phyloP scores from a whole-genome alignment of 2,888 invertebrate species.

The Chrysina gloriosa region DNA sequence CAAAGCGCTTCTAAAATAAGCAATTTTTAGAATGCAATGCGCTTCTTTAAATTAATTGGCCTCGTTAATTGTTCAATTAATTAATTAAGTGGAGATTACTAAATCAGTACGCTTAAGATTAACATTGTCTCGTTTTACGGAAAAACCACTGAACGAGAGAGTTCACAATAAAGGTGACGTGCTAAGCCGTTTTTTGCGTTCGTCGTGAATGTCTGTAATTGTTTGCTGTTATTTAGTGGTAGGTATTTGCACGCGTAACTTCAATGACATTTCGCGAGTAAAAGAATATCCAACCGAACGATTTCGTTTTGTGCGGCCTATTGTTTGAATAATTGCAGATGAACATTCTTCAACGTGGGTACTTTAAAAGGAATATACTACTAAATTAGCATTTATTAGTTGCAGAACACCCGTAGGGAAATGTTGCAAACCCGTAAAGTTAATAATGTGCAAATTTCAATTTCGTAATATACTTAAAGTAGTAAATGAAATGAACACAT shows the following conservation, averaged over 20 bases:
- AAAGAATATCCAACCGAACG: constrained; percentile 4
- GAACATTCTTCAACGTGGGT: constrained; percentile 4
- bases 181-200: background rate
- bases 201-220: constrained; percentile 13
- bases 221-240: constrained; percentile 22
- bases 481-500: no score
- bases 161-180: constrained; percentile 12
- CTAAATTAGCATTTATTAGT: background rate
- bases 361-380: background rate
- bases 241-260: constrained; percentile 22
- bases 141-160: background rate
- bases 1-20: no score
- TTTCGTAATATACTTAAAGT: no score
- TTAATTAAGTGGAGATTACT: background rate
- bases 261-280: constrained; percentile 28
- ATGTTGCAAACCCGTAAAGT: background rate
- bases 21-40: background rate
- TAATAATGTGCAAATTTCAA: background rate
- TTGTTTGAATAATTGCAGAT: constrained; percentile 18
- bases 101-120: background rate
- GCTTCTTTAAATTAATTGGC: background rate
- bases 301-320: constrained; percentile 1
- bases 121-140: background rate
- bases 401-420: background rate
- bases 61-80: background rate